Conservation (phyloP, 2,888 invertebrate genomes). For the Lutraria lutraria region DNA sequence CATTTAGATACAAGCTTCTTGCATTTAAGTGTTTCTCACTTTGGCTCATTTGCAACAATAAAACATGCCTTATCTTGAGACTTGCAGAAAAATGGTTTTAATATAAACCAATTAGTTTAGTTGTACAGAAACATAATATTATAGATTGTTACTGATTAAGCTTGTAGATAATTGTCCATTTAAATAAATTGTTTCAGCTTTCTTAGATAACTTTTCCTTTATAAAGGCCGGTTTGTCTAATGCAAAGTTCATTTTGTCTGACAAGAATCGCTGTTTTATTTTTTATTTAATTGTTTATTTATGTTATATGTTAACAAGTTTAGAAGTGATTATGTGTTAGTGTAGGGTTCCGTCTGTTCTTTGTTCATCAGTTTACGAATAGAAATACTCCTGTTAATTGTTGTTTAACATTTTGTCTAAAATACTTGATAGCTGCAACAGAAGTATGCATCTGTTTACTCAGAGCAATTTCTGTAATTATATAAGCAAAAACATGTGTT, state of each 20-base stretch:
- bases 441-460: conserved; percentile 16
- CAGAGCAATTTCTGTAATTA: not conserved
- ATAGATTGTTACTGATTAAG: not conserved
- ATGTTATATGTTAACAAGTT: conserved; percentile 8
- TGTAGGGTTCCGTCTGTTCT: not conserved
- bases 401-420: conserved; percentile 12
- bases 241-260: not conserved
- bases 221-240: not conserved
- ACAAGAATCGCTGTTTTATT: not conserved
- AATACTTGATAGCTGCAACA: not conserved
- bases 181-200: too few relatives aligned
- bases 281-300: conserved; percentile 6
- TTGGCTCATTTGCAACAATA: not conserved
- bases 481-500: not conserved
- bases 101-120: conserved; percentile 1
- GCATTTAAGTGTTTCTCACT: not conserved
- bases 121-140: not conserved
- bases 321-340: not conserved
- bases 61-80: conserved; percentile 4
- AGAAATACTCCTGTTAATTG: not conserved
- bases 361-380: not conserved
- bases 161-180: not conserved
- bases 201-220: too few relatives aligned
- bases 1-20: not conserved
- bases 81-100: not conserved